These are phyloP conservation scores for Pantherophis guttatus DNA, from an alignment of 2,113 vertebrate species.

Conservation along the genomic window DNA sequence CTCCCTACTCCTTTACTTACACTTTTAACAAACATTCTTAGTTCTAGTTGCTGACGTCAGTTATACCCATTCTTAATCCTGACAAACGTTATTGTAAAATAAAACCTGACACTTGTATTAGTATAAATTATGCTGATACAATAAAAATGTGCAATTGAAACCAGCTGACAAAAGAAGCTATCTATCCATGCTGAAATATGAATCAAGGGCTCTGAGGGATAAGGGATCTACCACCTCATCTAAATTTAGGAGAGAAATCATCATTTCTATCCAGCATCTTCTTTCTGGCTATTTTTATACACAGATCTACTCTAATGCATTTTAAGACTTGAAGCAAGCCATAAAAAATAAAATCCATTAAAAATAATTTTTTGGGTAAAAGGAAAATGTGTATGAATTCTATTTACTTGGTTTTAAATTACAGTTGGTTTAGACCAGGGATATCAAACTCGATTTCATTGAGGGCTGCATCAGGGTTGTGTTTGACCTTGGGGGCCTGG, in stretches of 20 bases:
- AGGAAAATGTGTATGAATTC: background rate
- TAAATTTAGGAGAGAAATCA: background rate
- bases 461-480: too few relatives aligned
- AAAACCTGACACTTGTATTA: slow-evolving; percentile 1
- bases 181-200: slow-evolving; percentile 20
- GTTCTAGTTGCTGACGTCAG: background rate
- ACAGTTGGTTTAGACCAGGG: background rate
- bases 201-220: slow-evolving; percentile 2
- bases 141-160: slow-evolving; percentile 16
- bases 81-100: slow-evolving; percentile 3
- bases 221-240: background rate
- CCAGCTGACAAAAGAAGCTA: background rate
- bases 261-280: background rate
- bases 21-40: background rate
- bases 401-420: background rate
- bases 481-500: too few relatives aligned
- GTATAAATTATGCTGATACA: slow-evolving; percentile 23
- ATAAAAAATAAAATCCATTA: slow-evolving; percentile 7
- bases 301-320: background rate
- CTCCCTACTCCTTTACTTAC: background rate
- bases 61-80: background rate
- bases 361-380: background rate
- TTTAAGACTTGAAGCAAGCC: background rate
- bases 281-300: background rate
- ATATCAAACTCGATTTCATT: too few relatives aligned